These are phyloP conservation scores for Eonycteris spelaea DNA, from an alignment of 2,113 vertebrate genomes.

Conservation along the genomic window DNA sequence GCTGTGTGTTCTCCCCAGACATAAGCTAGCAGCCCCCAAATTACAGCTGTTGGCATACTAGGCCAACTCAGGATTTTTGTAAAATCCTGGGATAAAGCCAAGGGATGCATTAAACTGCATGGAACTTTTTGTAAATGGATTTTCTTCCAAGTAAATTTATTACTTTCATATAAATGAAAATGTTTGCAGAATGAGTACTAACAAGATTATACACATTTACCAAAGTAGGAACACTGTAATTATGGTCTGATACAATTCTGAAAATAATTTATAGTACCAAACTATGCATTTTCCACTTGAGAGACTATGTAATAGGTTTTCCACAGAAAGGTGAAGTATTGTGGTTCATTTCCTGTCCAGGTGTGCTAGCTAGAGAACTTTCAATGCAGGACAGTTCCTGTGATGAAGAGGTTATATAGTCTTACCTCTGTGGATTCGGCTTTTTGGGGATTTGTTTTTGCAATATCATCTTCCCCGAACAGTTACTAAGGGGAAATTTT, in stretches of 20 bases:
- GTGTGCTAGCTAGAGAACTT: background rate
- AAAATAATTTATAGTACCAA: background rate
- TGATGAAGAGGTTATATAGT: background rate
- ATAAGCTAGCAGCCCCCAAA: rapidly evolving
- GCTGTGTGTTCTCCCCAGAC: rapidly evolving
- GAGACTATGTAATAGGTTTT: background rate
- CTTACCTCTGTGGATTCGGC: background rate
- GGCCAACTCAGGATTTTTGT: background rate
- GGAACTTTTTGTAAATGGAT: background rate
- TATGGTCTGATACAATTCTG: background rate
- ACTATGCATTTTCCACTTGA: background rate
- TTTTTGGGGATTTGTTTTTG: background rate
- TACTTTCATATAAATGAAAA: slow-evolving; percentile 35
- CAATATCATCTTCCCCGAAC: background rate
- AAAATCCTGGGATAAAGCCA: background rate
- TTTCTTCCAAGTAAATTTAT: slow-evolving; percentile 9
- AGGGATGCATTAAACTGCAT: background rate
- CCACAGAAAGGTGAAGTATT: background rate
- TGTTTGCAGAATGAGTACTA: slow-evolving; percentile 31
- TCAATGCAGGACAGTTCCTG: background rate
- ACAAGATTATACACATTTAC: slow-evolving; percentile 35
- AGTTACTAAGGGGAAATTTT: background rate
- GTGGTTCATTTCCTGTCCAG: background rate
- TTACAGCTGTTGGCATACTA: background rate
- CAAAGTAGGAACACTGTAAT: background rate